A percentile compares a stretch with the other conserved stretches of the same genome.
These are phyloP conservation scores for Drosophila parabipectinata DNA, from an alignment of 1,140 invertebrate genomes.

Conservation along the genomic window DNA sequence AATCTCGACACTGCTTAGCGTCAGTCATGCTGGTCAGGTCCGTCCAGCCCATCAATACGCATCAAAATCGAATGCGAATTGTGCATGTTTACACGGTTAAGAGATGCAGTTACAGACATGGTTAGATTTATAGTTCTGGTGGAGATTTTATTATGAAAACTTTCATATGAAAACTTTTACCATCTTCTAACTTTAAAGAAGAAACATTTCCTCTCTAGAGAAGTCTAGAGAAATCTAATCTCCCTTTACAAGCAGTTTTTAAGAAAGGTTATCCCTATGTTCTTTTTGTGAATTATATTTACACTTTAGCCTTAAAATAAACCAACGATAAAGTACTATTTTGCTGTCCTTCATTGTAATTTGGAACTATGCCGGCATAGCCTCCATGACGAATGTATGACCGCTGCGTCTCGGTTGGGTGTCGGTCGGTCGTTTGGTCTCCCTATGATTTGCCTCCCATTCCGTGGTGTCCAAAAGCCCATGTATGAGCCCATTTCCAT, in stretches of 20 bases:
- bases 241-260: too few species aligned
- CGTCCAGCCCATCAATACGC: conserved; percentile 66
- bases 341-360: conserved; percentile 15
- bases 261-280: too few species aligned
- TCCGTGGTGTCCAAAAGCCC: conserved; percentile 12
- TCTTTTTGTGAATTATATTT: background rate
- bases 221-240: too few species aligned
- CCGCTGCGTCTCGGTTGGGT: conserved; percentile 48
- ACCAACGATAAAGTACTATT: conserved; percentile 9
- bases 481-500: conserved; percentile 17
- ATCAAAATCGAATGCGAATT: conserved; percentile 64
- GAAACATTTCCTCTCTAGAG: too few species aligned
- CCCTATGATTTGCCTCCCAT: conserved; percentile 47
- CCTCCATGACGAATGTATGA: conserved; percentile 52
- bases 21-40: conserved; percentile 48
- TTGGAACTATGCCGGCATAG: conserved; percentile 5
- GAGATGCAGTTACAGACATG: conserved; percentile 32
- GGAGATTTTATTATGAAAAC: background rate
- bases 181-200: too few species aligned
- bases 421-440: conserved; percentile 33
- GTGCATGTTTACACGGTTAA: conserved; percentile 28
- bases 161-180: too few species aligned
- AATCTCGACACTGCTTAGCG: conserved; percentile 76
- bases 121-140: background rate
- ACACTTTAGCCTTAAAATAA: conserved; percentile 1